phyloP scores from a whole-genome alignment of 2,888 invertebrate species.

The Andricus curvator region DNA sequence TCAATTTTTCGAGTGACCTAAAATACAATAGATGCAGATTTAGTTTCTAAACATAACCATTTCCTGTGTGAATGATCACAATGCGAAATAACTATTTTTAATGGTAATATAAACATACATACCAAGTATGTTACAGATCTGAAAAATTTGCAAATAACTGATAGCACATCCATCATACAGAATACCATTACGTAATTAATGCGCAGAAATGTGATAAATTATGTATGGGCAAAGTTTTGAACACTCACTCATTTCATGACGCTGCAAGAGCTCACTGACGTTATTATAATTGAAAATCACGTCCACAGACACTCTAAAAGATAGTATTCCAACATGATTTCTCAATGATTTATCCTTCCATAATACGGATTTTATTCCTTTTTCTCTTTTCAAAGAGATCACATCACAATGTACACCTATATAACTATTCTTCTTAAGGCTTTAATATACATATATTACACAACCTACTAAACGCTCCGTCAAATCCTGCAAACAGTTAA shows the following conservation, averaged over 20 bases:
- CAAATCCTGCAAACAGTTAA: not conserved
- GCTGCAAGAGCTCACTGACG: conserved; percentile 19
- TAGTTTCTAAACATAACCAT: too few species aligned
- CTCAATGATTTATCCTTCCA: not conserved
- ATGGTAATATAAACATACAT: not conserved
- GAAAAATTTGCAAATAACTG: not conserved
- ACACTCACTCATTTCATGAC: conserved; percentile 44
- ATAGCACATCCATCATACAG: not conserved
- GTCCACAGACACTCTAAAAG: not conserved
- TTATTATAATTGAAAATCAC: not conserved
- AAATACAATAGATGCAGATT: too few species aligned
- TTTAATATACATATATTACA: not conserved
- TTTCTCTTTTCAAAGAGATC: not conserved
- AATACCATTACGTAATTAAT: conserved; percentile 40
- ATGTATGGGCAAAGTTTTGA: conserved; percentile 34
- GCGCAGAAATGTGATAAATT: conserved; percentile 17
- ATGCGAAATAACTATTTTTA: too few species aligned
- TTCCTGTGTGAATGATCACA: too few species aligned
- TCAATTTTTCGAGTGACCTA: too few species aligned
- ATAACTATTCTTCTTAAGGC: not conserved
- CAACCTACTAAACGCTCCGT: not conserved
- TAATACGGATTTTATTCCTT: not conserved
- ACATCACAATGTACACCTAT: not conserved
- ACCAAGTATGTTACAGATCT: not conserved
- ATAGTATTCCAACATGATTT: not conserved